Conservation (phyloP, 2,113 vertebrate genomes). For the Catharus minimus region DNA sequence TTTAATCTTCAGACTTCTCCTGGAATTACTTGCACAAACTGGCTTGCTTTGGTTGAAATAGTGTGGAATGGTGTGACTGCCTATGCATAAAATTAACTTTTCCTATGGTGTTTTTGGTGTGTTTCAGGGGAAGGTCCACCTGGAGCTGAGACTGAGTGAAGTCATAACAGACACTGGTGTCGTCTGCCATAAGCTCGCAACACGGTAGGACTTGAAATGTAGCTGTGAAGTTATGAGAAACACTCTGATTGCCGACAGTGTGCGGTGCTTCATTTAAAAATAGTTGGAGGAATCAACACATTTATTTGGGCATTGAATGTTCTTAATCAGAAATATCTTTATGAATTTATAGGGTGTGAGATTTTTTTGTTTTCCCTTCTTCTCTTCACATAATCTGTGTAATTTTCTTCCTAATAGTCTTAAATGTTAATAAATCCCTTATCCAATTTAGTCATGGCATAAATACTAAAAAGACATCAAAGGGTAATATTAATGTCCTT, state of each 20-base stretch:
- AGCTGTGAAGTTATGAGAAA: background rate
- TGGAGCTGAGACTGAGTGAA: constrained; percentile 94
- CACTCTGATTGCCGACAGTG: background rate
- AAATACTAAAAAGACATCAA: background rate
- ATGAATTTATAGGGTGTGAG: background rate
- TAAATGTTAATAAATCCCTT: background rate
- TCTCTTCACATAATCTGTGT: background rate
- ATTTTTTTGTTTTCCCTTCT: background rate
- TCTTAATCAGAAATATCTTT: background rate
- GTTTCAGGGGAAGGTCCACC: constrained; percentile 93
- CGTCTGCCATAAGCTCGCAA: constrained; percentile 93
- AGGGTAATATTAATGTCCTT: background rate
- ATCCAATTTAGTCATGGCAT: background rate
- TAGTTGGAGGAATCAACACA: background rate
- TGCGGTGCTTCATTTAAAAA: background rate
- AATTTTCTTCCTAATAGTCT: background rate
- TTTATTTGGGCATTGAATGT: background rate
- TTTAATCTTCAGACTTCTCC: background rate
- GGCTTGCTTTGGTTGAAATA: background rate
- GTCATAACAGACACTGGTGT: constrained; percentile 94
- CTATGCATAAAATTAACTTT: background rate
- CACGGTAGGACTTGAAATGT: constrained; percentile 80
- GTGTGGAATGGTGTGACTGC: background rate
- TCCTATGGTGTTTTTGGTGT: background rate
- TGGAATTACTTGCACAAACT: background rate